Base-by-base conservation (phyloP, 2,888 invertebrate species). In the Mythimna vitellina region DNA sequence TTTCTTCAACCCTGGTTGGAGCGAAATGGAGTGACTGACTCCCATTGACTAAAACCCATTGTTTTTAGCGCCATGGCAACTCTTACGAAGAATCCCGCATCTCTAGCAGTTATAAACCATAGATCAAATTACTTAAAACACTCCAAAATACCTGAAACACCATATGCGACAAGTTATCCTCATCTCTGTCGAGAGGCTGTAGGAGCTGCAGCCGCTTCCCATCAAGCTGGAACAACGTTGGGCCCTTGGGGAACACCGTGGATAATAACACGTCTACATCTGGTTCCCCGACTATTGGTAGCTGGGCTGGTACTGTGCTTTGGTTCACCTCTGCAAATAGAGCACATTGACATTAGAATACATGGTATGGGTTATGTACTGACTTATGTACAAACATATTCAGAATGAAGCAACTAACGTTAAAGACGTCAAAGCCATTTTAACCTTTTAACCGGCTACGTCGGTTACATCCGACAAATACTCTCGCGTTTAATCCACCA, bases 271-370 rank as follows among this genome's bases (percentile, higher is more conserved):
- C 97, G 88, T 98, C 97, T 76, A 97, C 97, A 90, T 97, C 97
- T 22, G 98, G 98, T 91, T 98, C 97, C 53, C 99, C 99, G 67
- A 97, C 97, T 90, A 99, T 98, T 74, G 99, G 99, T 88, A 99
- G 96, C 89, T 98, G 98, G 70, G 97, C 96, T 65, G 99, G 99
- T 84, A 96, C 96, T 80, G 99, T 99, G 89, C 97, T 97, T 96
- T 99, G 99, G 94, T 97, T 97, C 90, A 98, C 97, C 94, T 97
- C 98, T 98, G 97, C 65, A 97, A 96, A 42, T 1, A 1, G 14
- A 69, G 9, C 1, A 38, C 17, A 22, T 2, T 0, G 3, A 1
- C 8, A 53, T 73, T 0, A 42, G 20, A 20, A 49, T n/a, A n/a
- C n/a, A n/a, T n/a, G n/a, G n/a, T n/a, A n/a, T n/a, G n/a, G n/a